Evolutionary conservation across 2,797 vertebrate species (phyloP).

Genomic region (Merluccius polli): DNA sequence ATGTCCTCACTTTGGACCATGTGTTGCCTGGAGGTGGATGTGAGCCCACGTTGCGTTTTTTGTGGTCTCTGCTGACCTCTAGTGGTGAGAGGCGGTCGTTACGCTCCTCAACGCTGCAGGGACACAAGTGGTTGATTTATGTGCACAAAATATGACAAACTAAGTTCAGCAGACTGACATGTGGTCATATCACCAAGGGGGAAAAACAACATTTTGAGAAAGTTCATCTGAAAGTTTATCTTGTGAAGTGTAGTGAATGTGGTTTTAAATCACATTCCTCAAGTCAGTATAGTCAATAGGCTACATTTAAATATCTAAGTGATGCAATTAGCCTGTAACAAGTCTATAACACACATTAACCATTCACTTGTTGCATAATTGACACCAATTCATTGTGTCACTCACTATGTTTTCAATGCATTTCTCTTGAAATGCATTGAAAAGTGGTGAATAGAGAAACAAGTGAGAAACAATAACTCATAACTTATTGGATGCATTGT

Average conservation of each 20-base stretch:
- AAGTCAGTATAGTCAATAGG: not conserved
- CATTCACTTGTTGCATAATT: not conserved
- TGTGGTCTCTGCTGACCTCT: conserved; percentile 47
- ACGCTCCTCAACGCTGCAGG: conserved; percentile 31
- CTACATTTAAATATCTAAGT: not conserved
- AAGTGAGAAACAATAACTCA: too few species aligned
- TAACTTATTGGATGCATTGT: not conserved
- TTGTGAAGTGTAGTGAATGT: not conserved
- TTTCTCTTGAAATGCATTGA: not conserved
- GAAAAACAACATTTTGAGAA: not conserved
- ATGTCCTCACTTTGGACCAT: not conserved
- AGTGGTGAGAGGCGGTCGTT: conserved; percentile 12
- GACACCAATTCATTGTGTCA: not conserved
- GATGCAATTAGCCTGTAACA: not conserved
- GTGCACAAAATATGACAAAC: not conserved
- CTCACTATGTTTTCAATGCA: not conserved
- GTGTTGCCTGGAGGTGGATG: not conserved
- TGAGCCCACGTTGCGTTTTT: not conserved
- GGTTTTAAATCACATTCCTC: not conserved
- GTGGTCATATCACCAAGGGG: not conserved
- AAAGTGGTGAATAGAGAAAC: too few species aligned
- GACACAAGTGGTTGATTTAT: not conserved
- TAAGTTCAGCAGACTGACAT: not conserved
- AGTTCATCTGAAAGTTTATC: not conserved
- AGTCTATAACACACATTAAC: not conserved